Base-by-base conservation (phyloP, 1,140 invertebrate genomes). In the Radopholus similis region DNA sequence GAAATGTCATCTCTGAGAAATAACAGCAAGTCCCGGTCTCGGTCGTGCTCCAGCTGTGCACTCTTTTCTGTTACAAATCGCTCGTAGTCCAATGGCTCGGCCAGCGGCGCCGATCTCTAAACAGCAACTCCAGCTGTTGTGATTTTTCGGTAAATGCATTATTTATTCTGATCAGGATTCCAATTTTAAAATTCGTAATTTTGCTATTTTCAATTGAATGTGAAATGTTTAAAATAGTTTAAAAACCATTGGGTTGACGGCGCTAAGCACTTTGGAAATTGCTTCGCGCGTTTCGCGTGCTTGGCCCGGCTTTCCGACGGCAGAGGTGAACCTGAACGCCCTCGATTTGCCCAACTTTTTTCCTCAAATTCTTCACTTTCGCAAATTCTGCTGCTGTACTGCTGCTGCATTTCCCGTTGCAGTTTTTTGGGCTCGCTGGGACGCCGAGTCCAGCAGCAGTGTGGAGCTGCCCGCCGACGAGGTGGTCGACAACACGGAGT, bases 1-100 rank as follows among this genome's bases (percentile, higher is more conserved):
- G 76, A 57, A 21, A 75, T 49, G 60, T 75, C 73, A 59, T 75
- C 73, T 5, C 73, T 30, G 4, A 75, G 60, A 66, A 75, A 75
- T 11, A 75, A 44, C 11, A 75, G 49, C 37, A 75, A 44, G 23
- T 77, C 73, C 28, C 73, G 60, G 47, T 67, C 53, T 35, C 49
- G 37, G 42, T 75, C 73, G 56, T 64, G 59, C 49, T 75, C 73
- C 6, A 75, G 42, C 37, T 78, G 71, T 6, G 76, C 74, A 55
- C 49, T 70, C 11, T 74, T 68, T 57, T 75, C 73, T 6, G 62
- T 44, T 42, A 75, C 57, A 60, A 75, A 75, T 26, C 57, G 47
- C 54, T 75, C 73, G 42, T 77, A 75, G 53, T 75, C 73, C 18
- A 75, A 44, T 1, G 73, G 71, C 32, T 40, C 37, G 15, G 73